A percentile compares a stretch with the other conserved stretches of the same genome.
Conservation (phyloP, 2,797 vertebrate species). For the Sylvilagus floridanus region DNA sequence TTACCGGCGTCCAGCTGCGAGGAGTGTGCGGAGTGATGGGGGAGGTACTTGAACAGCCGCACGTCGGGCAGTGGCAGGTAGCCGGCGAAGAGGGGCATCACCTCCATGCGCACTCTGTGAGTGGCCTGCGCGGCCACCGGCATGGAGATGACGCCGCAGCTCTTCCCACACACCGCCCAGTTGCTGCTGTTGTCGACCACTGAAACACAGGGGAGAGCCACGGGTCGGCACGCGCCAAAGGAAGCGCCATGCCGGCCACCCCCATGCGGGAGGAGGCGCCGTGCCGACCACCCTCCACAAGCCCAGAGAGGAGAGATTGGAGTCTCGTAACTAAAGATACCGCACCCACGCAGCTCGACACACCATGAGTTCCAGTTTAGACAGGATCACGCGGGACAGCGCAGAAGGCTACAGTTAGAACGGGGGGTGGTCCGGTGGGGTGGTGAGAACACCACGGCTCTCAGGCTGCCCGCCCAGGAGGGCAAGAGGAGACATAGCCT, state of each 20-base stretch:
- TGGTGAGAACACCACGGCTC: no score
- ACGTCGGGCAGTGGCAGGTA: slow-evolving; percentile 96
- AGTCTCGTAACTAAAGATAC: no score
- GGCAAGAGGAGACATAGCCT: no score
- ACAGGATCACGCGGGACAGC: fast-evolving
- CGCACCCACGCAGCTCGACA: no score
- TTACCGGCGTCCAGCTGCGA: slow-evolving; percentile 96
- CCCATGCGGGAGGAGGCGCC: no score
- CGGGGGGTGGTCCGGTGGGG: no score
- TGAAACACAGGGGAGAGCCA: slow-evolving; percentile 80
- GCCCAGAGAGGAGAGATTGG: no score
- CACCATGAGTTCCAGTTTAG: not conserved
- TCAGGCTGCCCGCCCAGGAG: no score
- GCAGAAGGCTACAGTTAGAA: not conserved
- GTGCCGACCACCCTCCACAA: not conserved
- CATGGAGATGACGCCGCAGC: slow-evolving; percentile 96
- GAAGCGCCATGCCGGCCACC: not conserved
- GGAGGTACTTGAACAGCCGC: slow-evolving; percentile 96
- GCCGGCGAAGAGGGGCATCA: slow-evolving; percentile 97
- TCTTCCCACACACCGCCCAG: slow-evolving; percentile 99
- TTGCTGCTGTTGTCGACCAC: slow-evolving; percentile 98
- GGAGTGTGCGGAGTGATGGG: slow-evolving; percentile 92
- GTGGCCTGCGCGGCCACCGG: slow-evolving; percentile 91
- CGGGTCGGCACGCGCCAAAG: not conserved
- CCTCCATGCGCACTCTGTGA: slow-evolving; percentile 96